A percentile compares a stretch with the other conserved stretches of the same genome.
These are phyloP conservation scores for Proisotoma minuta DNA, from an alignment of 2,888 invertebrate species.

Conservation along the genomic window DNA sequence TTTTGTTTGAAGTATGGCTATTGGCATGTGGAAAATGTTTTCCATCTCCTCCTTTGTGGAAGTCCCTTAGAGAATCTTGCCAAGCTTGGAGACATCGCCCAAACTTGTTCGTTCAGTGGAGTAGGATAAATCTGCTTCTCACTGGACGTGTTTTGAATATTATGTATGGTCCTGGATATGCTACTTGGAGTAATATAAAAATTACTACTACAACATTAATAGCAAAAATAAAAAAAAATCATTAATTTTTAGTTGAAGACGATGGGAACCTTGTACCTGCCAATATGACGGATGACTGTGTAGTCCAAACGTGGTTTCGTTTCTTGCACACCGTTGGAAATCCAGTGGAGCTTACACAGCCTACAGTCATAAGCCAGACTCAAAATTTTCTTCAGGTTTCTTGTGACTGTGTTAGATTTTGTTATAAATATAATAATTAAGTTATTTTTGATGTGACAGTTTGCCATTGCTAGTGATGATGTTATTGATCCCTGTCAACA, in stretches of 20 bases:
- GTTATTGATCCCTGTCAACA: slow-evolving; percentile 83
- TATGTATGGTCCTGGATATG: slow-evolving; percentile 71
- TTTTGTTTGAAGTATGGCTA: slow-evolving; percentile 84
- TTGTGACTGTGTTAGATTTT: background rate
- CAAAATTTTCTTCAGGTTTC: slow-evolving; percentile 65
- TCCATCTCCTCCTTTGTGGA: slow-evolving; percentile 93
- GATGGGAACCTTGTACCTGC: slow-evolving; percentile 74
- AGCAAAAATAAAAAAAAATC: background rate
- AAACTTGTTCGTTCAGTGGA: slow-evolving; percentile 91
- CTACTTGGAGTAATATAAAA: slow-evolving; percentile 38
- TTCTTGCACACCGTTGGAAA: slow-evolving; percentile 90
- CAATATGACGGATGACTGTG: slow-evolving; percentile 81
- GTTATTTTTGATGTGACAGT: background rate
- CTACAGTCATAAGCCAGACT: slow-evolving; percentile 68
- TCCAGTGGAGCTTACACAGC: slow-evolving; percentile 85
- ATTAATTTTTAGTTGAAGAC: slow-evolving; percentile 65
- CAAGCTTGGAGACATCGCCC: slow-evolving; percentile 90
- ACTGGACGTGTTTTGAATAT: slow-evolving; percentile 77
- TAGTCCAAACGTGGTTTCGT: slow-evolving; percentile 93
- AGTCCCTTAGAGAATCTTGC: slow-evolving; percentile 87
- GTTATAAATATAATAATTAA: background rate
- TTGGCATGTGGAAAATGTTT: slow-evolving; percentile 74
- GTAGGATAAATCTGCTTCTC: slow-evolving; percentile 81
- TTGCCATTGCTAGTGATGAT: slow-evolving; percentile 69
- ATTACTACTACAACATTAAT: background rate